These are phyloP conservation scores for Tridacna crocea DNA, from an alignment of 2,888 invertebrate genomes.

Conservation along the genomic window DNA sequence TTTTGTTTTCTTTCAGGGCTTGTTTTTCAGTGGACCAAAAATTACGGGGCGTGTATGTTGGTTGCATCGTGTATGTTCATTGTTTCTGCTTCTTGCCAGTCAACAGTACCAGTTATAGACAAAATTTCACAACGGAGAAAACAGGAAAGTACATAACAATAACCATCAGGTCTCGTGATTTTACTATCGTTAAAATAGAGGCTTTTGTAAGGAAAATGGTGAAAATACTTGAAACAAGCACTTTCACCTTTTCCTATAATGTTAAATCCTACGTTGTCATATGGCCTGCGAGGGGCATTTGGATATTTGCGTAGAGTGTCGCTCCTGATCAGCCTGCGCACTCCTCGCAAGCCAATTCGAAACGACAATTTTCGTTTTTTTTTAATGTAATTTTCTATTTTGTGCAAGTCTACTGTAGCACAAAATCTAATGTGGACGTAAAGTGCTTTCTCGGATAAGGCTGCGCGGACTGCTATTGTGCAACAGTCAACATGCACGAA, in stretches of 20 bases:
- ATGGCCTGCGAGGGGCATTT: too few relatives aligned
- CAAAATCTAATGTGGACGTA: too few relatives aligned
- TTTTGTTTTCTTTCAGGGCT: background rate
- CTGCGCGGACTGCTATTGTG: too few relatives aligned
- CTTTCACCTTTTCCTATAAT: background rate
- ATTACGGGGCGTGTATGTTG: background rate
- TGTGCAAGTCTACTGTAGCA: too few relatives aligned
- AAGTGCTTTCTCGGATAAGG: too few relatives aligned
- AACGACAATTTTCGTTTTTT: too few relatives aligned
- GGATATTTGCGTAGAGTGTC: too few relatives aligned
- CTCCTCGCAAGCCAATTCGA: too few relatives aligned
- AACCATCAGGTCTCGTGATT: background rate
- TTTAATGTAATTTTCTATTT: too few relatives aligned
- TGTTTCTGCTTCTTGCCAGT: background rate
- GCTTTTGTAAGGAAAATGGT: background rate
- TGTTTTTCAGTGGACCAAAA: background rate
- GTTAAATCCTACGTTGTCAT: too few relatives aligned
- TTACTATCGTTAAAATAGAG: background rate
- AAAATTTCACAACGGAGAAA: background rate
- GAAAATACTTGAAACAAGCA: background rate
- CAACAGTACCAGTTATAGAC: background rate
- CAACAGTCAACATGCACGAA: too few relatives aligned
- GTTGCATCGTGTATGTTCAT: background rate
- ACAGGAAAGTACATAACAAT: background rate
- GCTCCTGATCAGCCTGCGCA: too few relatives aligned